Base-by-base conservation (phyloP, 1,140 invertebrate species). In the Polypedilum vanderplanki region DNA sequence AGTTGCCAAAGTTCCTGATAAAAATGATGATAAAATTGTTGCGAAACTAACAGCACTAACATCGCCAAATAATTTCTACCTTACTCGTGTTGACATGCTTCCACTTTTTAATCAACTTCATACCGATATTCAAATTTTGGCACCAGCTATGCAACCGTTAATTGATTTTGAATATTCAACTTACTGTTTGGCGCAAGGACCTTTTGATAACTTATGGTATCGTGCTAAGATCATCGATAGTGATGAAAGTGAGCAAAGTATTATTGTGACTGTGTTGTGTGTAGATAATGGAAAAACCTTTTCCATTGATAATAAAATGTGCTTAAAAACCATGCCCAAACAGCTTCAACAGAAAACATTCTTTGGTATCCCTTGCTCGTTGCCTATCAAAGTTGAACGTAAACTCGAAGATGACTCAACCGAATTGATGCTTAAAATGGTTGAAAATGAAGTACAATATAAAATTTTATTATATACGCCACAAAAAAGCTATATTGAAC, bases 241-340 rank as follows among this genome's bases (percentile, higher is more conserved):
- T 70, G 65, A 70, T 70, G 65, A 70, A 20, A 70, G 20, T 9
- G 46, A 57, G 10, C n/a, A 12, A 57, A 33, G 24, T 33, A 33
- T 33, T 57, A 20, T 70, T 22, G 17, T 70, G n/a, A 70, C 65
- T 22, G 65, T 70, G 4, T 18, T 18, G 17, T 70, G 65, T 20
- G 7, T 70, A 22, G 65, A 70, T 18, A 22, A 70, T 70, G 65
- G 65, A 22, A 70, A 70, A 20, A 70, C 65, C 7, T 70, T 70
- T 22, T 70, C 65, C 4, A 10, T 70, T 20, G 65, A 70, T 7
- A 70, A 70, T 7, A 70, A 10, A 7, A 4, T 22, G 7, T 20
- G 10, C 10, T n/a, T 70, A 18, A 18, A 22, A 20, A 9, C 17
- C 9, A 70, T 70, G 17, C 65, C 65, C 0, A 5, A 18, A 7